Percentiles rank a stretch among this genome's conserved stretches.
Conservation (phyloP, 2,113 vertebrate genomes). For the Lophotis ruficrista region DNA sequence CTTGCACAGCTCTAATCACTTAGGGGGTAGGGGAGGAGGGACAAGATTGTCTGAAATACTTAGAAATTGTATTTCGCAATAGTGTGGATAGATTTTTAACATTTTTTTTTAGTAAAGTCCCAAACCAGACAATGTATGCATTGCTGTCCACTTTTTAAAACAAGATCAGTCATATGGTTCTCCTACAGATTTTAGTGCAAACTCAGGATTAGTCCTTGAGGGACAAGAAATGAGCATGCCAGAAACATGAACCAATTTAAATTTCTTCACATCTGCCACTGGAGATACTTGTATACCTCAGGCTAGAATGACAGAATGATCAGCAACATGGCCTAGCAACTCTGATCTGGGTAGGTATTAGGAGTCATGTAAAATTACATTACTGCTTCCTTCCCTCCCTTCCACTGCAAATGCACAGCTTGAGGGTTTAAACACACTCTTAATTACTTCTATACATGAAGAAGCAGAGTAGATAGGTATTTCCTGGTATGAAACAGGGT, state of each 20-base stretch:
- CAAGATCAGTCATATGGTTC: not conserved
- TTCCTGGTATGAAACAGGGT: not conserved
- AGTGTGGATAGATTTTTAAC: not conserved
- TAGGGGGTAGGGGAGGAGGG: fast-evolving
- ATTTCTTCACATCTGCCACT: not conserved
- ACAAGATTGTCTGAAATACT: not conserved
- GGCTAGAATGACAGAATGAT: not conserved
- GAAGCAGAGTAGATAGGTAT: not conserved
- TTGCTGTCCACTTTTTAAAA: not conserved
- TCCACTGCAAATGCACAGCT: not conserved
- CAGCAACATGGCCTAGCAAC: not conserved
- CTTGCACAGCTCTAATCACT: not conserved
- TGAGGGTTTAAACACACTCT: not conserved
- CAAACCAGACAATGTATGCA: not conserved
- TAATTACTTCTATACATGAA: not conserved
- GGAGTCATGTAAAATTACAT: not conserved
- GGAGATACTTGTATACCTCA: not conserved
- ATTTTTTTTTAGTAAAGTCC: not conserved
- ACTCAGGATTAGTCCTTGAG: not conserved
- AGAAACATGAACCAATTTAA: not conserved
- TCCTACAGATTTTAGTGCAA: not conserved
- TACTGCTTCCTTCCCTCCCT: not conserved
- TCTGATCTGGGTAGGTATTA: not conserved
- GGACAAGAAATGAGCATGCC: not conserved
- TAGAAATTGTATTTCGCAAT: not conserved